These are phyloP conservation scores for Hippocampus abdominalis DNA, from an alignment of 2,113 vertebrate genomes.

Conservation along the genomic window DNA sequence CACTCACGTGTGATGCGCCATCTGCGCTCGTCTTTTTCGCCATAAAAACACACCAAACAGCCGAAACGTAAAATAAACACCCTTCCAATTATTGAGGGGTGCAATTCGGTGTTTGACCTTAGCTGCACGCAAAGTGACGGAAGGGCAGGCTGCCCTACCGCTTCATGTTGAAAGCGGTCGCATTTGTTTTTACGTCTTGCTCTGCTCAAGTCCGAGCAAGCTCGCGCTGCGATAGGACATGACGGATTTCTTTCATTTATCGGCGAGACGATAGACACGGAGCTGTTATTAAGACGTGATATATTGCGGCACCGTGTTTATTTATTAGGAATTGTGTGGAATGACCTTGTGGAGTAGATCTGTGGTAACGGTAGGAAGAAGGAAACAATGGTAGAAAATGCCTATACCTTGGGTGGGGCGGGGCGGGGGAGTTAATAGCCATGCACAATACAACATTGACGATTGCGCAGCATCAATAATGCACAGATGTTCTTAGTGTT, in stretches of 20 bases:
- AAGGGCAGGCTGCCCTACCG: conserved; percentile 12
- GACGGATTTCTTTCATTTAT: conserved; percentile 43
- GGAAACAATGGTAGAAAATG: neutral
- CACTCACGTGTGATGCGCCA: conserved; percentile 55
- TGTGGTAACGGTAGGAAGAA: neutral
- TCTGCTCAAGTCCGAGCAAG: conserved; percentile 25
- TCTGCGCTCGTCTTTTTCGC: conserved; percentile 39
- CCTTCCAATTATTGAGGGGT: neutral
- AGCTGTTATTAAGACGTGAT: conserved; percentile 9
- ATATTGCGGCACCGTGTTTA: neutral
- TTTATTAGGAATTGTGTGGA: neutral
- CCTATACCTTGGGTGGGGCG: neutral
- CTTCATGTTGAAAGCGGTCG: conserved; percentile 19
- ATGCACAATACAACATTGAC: neutral
- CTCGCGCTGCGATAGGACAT: conserved; percentile 32
- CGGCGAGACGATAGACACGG: conserved; percentile 30
- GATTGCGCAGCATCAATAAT: neutral
- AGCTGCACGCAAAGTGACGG: neutral
- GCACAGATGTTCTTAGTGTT: neutral
- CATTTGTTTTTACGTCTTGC: conserved; percentile 36
- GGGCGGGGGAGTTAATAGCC: neutral
- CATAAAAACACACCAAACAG: neutral
- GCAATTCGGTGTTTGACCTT: neutral
- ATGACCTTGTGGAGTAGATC: neutral
- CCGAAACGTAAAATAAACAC: neutral